These are phyloP conservation scores for Endomychus coccineus DNA, from an alignment of 2,888 invertebrate genomes.

Conservation along the genomic window DNA sequence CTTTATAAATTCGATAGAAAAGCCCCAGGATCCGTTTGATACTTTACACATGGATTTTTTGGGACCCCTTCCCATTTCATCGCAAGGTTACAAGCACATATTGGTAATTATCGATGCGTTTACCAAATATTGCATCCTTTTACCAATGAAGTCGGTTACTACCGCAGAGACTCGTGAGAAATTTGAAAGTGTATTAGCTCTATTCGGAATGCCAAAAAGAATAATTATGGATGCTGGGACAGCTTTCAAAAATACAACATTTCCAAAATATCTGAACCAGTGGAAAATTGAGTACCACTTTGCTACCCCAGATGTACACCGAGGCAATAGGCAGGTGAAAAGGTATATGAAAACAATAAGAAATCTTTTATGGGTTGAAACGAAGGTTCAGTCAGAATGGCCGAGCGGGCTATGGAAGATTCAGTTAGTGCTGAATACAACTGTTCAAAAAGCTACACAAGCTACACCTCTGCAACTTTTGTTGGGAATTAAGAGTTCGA, in stretches of 20 bases:
- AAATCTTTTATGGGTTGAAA: constrained; percentile 21
- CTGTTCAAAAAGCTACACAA: constrained; percentile 24
- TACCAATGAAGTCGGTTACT: constrained; percentile 17
- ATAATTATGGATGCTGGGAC: constrained; percentile 20
- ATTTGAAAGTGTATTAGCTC: constrained; percentile 13
- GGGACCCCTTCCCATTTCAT: constrained; percentile 16
- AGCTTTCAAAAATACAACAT: constrained; percentile 17
- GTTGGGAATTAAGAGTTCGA: constrained; percentile 19
- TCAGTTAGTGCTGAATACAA: constrained; percentile 21
- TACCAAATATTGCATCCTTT: constrained; percentile 18
- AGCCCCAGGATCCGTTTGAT: no score
- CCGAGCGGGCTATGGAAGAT: constrained; percentile 23
- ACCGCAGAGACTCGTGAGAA: constrained; percentile 15
- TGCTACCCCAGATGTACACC: no score
- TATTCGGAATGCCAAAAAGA: constrained; percentile 21
- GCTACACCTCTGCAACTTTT: constrained; percentile 20
- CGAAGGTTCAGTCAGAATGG: constrained; percentile 19
- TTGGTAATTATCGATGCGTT: constrained; percentile 18
- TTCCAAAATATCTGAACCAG: constrained; percentile 21
- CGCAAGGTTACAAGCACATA: constrained; percentile 16
- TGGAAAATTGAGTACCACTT: no score
- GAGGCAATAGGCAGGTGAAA: no score
- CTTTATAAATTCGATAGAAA: no score
- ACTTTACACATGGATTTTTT: no score
- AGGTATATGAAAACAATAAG: constrained; percentile 24